Conservation (phyloP, 1,140 invertebrate species). For the Melanaphis sacchari region DNA sequence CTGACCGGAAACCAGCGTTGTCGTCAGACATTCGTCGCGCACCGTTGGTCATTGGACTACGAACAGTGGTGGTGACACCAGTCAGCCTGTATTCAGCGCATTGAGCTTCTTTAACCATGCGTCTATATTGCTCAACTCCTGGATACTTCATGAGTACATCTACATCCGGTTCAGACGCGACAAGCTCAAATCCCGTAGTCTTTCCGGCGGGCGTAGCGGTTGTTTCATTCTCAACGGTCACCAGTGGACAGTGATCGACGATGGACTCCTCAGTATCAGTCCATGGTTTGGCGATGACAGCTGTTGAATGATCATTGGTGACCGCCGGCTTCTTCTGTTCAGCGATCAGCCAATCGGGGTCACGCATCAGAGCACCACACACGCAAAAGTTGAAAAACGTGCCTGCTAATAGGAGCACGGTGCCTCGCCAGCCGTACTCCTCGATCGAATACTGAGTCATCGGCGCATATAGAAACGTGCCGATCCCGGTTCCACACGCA, state of each 20-base stretch:
- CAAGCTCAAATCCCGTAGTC: not conserved
- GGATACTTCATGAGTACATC: not conserved
- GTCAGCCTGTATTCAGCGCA: constrained; percentile 63
- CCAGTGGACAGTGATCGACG: constrained; percentile 22
- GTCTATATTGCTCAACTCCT: constrained; percentile 52
- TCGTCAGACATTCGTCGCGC: not conserved
- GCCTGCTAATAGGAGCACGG: constrained; percentile 81
- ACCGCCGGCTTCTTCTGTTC: constrained; percentile 69
- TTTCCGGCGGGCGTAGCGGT: not conserved
- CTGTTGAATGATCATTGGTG: not conserved
- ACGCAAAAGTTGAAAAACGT: constrained; percentile 86
- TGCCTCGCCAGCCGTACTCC: constrained; percentile 86
- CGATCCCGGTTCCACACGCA: constrained; percentile 85
- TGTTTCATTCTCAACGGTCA: not conserved
- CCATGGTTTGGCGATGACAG: constrained; percentile 24
- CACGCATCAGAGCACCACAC: constrained; percentile 84
- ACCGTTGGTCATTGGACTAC: constrained; percentile 60
- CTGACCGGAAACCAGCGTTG: constrained; percentile 70
- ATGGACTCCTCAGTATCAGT: constrained; percentile 47
- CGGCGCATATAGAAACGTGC: constrained; percentile 91
- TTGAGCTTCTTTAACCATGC: constrained; percentile 62
- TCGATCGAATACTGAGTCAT: constrained; percentile 78
- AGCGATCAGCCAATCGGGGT: constrained; percentile 77
- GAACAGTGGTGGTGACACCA: constrained; percentile 61
- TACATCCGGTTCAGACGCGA: not conserved